Evolutionary conservation across 2,113 vertebrate genomes (phyloP).

Genomic region (Hippopotamus amphibius): DNA sequence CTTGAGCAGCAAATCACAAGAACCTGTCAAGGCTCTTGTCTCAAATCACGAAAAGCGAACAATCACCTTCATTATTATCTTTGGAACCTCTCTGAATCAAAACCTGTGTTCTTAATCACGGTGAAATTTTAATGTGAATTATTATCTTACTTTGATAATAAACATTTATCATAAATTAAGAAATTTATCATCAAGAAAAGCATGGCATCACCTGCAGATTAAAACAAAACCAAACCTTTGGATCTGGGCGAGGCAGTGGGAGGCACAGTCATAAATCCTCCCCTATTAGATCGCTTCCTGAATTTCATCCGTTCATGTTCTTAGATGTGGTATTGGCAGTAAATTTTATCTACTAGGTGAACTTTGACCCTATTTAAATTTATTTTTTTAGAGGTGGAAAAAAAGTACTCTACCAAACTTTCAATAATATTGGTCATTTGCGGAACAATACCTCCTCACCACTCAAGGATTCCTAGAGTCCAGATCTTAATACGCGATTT

Average conservation of each 20-base stretch:
- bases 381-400: background rate
- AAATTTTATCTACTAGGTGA: background rate
- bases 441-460: background rate
- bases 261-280: background rate
- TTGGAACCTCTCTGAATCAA: background rate
- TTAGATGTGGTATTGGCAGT: background rate
- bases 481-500: background rate
- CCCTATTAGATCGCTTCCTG: background rate
- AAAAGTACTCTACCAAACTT: background rate
- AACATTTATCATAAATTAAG: constrained; percentile 23
- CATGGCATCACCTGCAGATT: background rate
- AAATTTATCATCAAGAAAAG: background rate
- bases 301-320: background rate
- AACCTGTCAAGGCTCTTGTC: background rate
- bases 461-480: background rate
- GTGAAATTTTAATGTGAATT: background rate
- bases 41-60: background rate
- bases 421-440: background rate
- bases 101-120: background rate
- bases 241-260: background rate
- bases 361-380: background rate
- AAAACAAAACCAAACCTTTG: constrained; percentile 42
- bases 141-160: background rate
- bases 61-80: background rate
- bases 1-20: background rate